Percentiles rank a stretch among this genome's conserved stretches.
phyloP scores from a whole-genome alignment of 2,797 vertebrate species.

The Spinus olivaceus region DNA sequence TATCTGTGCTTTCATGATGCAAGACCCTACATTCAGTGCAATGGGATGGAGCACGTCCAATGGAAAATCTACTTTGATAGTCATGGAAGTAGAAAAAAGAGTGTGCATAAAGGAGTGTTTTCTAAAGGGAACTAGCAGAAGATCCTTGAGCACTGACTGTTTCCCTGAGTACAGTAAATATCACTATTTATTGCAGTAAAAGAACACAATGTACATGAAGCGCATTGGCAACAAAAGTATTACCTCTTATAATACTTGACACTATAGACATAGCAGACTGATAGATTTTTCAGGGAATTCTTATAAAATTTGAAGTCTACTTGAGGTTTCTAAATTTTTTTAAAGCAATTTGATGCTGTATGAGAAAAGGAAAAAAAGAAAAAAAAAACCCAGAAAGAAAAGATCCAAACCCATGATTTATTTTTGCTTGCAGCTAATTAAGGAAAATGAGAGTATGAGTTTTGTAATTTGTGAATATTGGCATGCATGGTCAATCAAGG shows the following conservation, averaged over 20 bases:
- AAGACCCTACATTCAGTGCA: not conserved
- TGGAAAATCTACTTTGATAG: not conserved
- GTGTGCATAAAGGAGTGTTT: not conserved
- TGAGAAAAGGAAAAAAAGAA: not conserved
- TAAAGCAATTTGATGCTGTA: not conserved
- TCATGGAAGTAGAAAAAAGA: not conserved
- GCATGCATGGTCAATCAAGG: constrained; percentile 50
- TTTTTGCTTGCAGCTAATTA: constrained; percentile 40
- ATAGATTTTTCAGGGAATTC: not conserved
- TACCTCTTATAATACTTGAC: not conserved
- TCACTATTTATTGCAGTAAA: not conserved
- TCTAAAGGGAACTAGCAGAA: not conserved
- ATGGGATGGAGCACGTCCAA: not conserved
- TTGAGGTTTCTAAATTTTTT: not conserved
- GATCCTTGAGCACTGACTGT: not conserved
- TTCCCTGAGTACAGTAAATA: not conserved
- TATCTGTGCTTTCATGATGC: not conserved
- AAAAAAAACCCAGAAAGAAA: not conserved
- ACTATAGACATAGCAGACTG: not conserved
- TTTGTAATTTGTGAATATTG: constrained; percentile 57
- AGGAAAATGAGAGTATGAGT: constrained; percentile 40
- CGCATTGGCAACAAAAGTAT: not conserved
- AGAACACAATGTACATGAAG: not conserved
- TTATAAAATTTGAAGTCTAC: not conserved
- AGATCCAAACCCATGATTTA: constrained; percentile 1